Conservation (phyloP, 2,113 vertebrate species). For the Pogonocichla stellata region DNA sequence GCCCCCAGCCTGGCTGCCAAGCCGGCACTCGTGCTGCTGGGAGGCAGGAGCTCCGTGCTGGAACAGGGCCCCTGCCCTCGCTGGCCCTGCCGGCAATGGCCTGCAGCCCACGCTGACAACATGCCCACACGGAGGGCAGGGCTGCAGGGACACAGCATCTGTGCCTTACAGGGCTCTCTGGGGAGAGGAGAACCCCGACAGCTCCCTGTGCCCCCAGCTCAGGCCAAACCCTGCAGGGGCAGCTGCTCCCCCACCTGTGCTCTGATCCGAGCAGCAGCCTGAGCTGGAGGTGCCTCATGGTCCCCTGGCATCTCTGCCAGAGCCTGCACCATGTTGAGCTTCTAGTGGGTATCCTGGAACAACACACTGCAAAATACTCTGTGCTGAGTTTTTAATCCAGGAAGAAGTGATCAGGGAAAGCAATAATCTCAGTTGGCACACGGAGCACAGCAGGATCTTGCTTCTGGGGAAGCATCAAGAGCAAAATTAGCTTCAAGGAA, state of each 20-base stretch:
- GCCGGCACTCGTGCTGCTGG: constrained; percentile 16
- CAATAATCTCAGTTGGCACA: constrained; percentile 58
- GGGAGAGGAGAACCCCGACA: not conserved
- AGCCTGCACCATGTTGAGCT: not conserved
- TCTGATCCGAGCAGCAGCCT: not conserved
- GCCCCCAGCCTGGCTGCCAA: constrained; percentile 61
- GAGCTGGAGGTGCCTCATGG: not conserved
- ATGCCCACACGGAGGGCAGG: not conserved
- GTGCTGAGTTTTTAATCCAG: constrained; percentile 51
- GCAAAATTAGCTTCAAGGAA: constrained; percentile 38
- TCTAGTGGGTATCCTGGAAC: not conserved
- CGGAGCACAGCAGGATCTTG: constrained; percentile 22
- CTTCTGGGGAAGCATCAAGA: constrained; percentile 42
- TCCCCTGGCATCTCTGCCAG: not conserved
- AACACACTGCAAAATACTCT: not conserved
- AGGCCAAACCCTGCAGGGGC: not conserved
- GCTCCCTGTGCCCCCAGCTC: not conserved
- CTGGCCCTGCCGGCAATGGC: constrained; percentile 17
- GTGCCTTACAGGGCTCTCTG: not conserved
- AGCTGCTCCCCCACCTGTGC: not conserved
- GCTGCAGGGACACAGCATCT: not conserved
- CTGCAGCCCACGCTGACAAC: not conserved
- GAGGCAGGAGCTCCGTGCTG: not conserved
- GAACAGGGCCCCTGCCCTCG: constrained; percentile 5
- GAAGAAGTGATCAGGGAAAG: constrained; percentile 48